phyloP scores from a whole-genome alignment of 2,797 vertebrate genomes.

The Okamejei kenojei region DNA sequence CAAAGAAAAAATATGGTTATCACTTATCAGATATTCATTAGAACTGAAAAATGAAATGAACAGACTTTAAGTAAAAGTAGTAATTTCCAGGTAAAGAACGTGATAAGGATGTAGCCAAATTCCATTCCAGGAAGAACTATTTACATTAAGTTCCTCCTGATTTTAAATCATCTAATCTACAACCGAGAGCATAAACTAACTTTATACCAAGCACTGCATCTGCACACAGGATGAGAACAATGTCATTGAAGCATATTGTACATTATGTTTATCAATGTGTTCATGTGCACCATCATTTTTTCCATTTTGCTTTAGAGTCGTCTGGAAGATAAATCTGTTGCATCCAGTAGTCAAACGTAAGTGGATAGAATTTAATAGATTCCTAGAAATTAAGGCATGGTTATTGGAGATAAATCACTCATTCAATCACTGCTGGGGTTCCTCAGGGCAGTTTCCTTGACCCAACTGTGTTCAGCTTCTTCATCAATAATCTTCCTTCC shows the following conservation, averaged over 20 bases:
- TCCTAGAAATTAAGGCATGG: neutral
- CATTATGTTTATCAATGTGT: neutral
- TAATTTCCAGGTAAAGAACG: neutral
- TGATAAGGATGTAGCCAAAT: neutral
- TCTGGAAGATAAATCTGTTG: conserved; percentile 77
- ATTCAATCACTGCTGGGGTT: too few relatives aligned
- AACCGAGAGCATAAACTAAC: neutral
- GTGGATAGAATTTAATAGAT: conserved; percentile 42
- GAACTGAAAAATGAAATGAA: neutral
- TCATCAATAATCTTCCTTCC: too few relatives aligned
- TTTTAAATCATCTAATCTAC: neutral
- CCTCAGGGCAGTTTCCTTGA: too few relatives aligned
- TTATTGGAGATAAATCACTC: too few relatives aligned
- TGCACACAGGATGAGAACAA: neutral
- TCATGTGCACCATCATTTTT: conserved; percentile 38
- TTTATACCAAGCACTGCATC: neutral
- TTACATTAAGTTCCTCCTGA: neutral
- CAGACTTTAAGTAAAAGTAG: neutral
- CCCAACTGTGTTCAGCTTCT: too few relatives aligned
- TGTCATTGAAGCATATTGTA: neutral
- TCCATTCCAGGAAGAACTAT: neutral
- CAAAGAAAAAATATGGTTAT: neutral
- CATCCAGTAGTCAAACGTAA: conserved; percentile 75
- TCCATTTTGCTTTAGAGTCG: conserved; percentile 66
- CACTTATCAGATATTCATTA: neutral